Evolutionary conservation across 2,797 vertebrate genomes (phyloP).

Genomic region (Micromesistius poutassou): DNA sequence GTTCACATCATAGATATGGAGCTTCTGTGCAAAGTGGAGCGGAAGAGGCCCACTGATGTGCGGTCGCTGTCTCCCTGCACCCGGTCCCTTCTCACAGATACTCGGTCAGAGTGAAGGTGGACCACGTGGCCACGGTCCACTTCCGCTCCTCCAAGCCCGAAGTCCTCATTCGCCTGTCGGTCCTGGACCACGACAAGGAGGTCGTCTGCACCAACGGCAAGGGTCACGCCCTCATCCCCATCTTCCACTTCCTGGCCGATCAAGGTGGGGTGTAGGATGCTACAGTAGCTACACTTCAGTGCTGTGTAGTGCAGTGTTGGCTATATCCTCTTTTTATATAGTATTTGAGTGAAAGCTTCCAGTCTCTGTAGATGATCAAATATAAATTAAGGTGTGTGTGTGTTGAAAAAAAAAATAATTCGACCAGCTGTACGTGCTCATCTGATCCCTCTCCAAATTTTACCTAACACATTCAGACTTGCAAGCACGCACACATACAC

Average conservation of each 20-base stretch:
- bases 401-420: no score
- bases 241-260: constrained; percentile 74
- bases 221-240: constrained; percentile 81
- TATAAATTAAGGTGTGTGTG: no score
- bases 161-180: constrained; percentile 76
- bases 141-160: constrained; percentile 81
- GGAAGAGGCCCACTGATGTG: no score
- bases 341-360: no score
- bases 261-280: constrained; percentile 44
- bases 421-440: no score
- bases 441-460: no score
- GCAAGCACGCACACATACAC: no score
- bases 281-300: background rate
- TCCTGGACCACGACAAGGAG: constrained; percentile 80
- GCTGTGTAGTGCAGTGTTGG: background rate
- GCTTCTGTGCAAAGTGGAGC: no score
- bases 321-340: background rate
- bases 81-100: constrained; percentile 63
- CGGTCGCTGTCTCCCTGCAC: background rate
- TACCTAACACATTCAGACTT: no score
- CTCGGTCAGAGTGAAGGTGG: constrained; percentile 63
- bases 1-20: no score
- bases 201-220: constrained; percentile 70
- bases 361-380: no score
- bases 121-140: constrained; percentile 78